Evolutionary conservation across 2,113 vertebrate genomes (phyloP), one percentile per base, ranked within the genome.

Genomic region (Zosterops lateralis): DNA sequence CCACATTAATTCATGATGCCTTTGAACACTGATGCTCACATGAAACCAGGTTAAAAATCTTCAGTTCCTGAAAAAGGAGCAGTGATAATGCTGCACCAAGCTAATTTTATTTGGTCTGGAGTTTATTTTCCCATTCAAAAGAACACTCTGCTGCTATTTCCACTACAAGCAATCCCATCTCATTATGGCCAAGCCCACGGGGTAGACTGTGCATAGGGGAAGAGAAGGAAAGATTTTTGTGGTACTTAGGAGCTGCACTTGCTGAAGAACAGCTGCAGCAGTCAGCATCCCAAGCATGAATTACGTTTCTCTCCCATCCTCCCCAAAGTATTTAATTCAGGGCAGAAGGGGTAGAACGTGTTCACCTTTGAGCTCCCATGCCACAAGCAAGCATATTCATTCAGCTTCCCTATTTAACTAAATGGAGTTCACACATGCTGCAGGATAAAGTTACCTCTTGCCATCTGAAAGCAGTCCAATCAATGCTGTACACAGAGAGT

Each of bases 401-500:
- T 93, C 85, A 77, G 94, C 83, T 78, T 77, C 77, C 82, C 88
- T 89, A 85, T 96, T 96, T 93, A 87, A 92, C 84, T 94, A 94
- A 95, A 95, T 89, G 94, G 91, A 94, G 87, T 93, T 95, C 95
- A 89, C 80, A 93, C 92, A 86, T 86, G 80, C 93, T 92, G 57
- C 70, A 62, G 93, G 85, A 92, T 92, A 95, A 93, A 96, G 92
- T 96, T 96, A 94, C 92, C 92, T 87, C 73, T 81, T 93, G 91
- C 93, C 93, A 93, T 93, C 81, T 76, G 80, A 94, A 94, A 94
- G 94, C 72, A 91, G 92, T 16, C 88, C 91, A 96, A 94, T 97
- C 95, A 97, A 96, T 89, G 89, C 95, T 53, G 36, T 88, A 92
- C 94, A 92, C 77, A 92, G 94, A 96, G 84, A 96, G 95, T 14